Percentiles rank a stretch among this genome's conserved stretches.
Evolutionary conservation across 2,797 vertebrate species (phyloP).

Genomic region (Craterocephalus amniculus): DNA sequence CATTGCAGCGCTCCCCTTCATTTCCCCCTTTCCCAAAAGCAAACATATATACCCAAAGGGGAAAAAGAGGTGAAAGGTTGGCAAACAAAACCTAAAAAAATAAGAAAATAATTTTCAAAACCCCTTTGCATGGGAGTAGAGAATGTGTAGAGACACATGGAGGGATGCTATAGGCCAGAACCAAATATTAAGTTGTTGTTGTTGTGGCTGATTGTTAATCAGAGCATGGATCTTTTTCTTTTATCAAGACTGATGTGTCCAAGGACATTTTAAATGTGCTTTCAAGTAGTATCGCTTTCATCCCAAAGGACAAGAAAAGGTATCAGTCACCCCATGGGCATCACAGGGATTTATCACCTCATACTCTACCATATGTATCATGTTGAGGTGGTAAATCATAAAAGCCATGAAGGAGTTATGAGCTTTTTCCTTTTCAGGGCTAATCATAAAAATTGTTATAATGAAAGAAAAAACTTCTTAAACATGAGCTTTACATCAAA

Average conservation of each 20-base stretch:
- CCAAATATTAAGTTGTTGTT: slow-evolving; percentile 25
- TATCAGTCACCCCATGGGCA: not conserved
- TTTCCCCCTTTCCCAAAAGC: slow-evolving; percentile 69
- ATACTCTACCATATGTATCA: not conserved
- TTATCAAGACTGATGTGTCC: not conserved
- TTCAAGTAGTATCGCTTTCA: not conserved
- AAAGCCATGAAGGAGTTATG: not conserved
- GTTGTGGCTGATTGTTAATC: not conserved
- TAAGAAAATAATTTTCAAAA: slow-evolving; percentile 33
- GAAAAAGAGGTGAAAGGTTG: slow-evolving; percentile 68
- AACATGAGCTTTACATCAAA: too few species aligned
- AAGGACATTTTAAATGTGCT: not conserved
- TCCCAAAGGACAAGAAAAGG: not conserved
- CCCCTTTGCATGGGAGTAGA: slow-evolving; percentile 44
- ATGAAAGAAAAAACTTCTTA: not conserved
- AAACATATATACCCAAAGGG: slow-evolving; percentile 73
- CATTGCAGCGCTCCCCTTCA: slow-evolving; percentile 55
- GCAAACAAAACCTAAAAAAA: slow-evolving; percentile 59
- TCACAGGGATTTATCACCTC: not conserved
- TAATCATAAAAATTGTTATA: not conserved
- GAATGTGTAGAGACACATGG: slow-evolving; percentile 46
- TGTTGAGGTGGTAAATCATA: not conserved
- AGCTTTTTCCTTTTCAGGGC: not conserved
- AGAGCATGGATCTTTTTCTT: not conserved
- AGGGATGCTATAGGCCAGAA: slow-evolving; percentile 26